Percentiles rank a stretch among this genome's conserved stretches.
phyloP scores from a whole-genome alignment of 2,113 vertebrate species.

The Leuciscus idus region DNA sequence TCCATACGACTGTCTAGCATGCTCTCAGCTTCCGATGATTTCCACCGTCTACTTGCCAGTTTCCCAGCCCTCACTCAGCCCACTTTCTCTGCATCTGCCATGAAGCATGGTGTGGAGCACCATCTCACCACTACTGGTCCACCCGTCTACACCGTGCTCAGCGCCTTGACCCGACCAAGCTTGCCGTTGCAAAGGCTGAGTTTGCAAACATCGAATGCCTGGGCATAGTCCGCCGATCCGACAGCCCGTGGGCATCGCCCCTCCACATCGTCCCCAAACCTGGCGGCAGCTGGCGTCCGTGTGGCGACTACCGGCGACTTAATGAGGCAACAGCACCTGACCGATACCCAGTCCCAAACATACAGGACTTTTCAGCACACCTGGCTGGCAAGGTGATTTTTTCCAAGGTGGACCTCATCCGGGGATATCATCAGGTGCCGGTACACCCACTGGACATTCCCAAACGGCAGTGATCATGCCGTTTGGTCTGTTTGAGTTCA shows the following conservation, averaged over 20 bases:
- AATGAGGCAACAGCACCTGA: too few relatives aligned
- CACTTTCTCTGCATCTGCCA: neutral
- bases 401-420: too few relatives aligned
- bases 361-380: too few relatives aligned
- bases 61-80: neutral
- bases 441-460: too few relatives aligned
- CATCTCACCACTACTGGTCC: constrained; percentile 29
- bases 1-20: neutral
- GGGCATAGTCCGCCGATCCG: constrained; percentile 24
- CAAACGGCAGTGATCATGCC: too few relatives aligned
- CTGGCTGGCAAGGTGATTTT: too few relatives aligned
- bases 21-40: neutral
- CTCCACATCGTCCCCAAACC: constrained; percentile 26
- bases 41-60: neutral
- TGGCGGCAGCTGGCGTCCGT: too few relatives aligned
- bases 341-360: too few relatives aligned
- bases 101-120: constrained; percentile 35
- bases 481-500: too few relatives aligned
- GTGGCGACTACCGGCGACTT: too few relatives aligned
- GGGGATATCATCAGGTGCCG: too few relatives aligned
- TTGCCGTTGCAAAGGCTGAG: neutral
- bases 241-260: constrained; percentile 36
- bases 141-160: neutral
- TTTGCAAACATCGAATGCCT: constrained; percentile 23
- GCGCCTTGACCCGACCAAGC: constrained; percentile 9